Evolutionary conservation across 2,113 vertebrate genomes (phyloP).

Genomic region (Ploceus nigricollis): DNA sequence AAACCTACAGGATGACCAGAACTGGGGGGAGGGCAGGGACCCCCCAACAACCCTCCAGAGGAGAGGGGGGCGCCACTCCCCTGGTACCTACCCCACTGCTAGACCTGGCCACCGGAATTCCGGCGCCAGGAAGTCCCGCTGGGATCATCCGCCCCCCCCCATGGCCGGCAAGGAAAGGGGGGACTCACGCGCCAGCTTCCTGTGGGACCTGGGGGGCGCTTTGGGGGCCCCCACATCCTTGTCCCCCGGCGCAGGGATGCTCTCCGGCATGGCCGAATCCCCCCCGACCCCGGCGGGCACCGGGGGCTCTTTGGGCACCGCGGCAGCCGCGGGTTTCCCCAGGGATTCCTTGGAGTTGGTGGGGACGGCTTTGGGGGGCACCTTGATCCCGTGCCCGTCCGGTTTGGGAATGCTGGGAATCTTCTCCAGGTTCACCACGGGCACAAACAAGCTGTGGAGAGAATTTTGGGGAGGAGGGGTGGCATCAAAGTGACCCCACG

Average conservation of each 20-base stretch:
- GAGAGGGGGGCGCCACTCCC: background rate
- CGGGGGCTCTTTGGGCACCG: conserved; percentile 55
- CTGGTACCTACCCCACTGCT: background rate
- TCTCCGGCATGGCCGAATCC: conserved; percentile 69
- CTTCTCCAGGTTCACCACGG: conserved; percentile 84
- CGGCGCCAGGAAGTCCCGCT: background rate
- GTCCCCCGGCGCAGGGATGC: conserved; percentile 44
- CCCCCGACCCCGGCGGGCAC: conserved; percentile 16
- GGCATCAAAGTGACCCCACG: fast-evolving
- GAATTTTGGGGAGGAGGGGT: background rate
- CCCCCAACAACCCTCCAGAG: background rate
- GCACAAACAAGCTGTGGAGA: conserved; percentile 79
- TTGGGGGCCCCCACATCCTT: conserved; percentile 2
- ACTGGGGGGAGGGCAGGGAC: background rate
- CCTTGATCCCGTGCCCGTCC: conserved; percentile 81
- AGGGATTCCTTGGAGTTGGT: conserved; percentile 71
- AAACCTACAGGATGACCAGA: background rate
- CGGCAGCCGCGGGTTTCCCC: conserved; percentile 47
- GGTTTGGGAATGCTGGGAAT: conserved; percentile 77
- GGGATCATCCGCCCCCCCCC: background rate
- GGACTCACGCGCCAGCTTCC: conserved; percentile 89
- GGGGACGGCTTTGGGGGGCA: conserved; percentile 69
- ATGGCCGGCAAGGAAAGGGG: background rate
- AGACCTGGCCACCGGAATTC: background rate
- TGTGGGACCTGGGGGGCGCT: conserved; percentile 76